These are phyloP conservation scores for Clavelina lepadiformis DNA, from an alignment of 23 tunicate genomes.

Conservation along the genomic window DNA sequence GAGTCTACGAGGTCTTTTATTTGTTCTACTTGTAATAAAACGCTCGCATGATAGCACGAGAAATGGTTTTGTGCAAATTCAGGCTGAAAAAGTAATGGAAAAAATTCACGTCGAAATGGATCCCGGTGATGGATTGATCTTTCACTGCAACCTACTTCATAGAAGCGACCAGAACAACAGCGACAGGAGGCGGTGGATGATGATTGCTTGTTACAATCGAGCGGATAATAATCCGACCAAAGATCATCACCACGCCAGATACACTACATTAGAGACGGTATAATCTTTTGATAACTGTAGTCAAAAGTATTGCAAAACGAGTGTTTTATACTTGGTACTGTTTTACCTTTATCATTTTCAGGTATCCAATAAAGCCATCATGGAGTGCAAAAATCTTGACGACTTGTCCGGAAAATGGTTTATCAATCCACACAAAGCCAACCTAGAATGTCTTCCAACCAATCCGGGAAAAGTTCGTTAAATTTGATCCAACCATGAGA, in stretches of 20 bases:
- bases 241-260: constrained; percentile 64
- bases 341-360: constrained; percentile 2
- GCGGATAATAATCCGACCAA: constrained; percentile 56
- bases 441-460: constrained; percentile 26
- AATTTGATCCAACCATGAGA: too few species aligned
- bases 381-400: constrained; percentile 40
- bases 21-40: not conserved
- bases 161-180: constrained; percentile 68
- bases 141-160: constrained; percentile 85
- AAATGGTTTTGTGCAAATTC: not conserved
- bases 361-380: constrained; percentile 66
- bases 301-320: too few species aligned
- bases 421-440: constrained; percentile 29
- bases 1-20: constrained; percentile 53
- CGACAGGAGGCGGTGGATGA: constrained; percentile 57
- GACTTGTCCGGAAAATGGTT: constrained; percentile 73
- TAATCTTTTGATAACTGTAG: too few species aligned
- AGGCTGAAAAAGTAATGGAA: constrained; percentile 66
- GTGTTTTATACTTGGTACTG: not conserved
- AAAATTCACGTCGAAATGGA: constrained; percentile 38
- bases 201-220: constrained; percentile 65
- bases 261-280: constrained; percentile 55
- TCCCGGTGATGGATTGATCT: constrained; percentile 73
- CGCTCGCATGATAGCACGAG: not conserved
- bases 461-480: constrained; percentile 7